phyloP scores from a whole-genome alignment of 2,888 invertebrate genomes.

The Physocephala rufipes region DNA sequence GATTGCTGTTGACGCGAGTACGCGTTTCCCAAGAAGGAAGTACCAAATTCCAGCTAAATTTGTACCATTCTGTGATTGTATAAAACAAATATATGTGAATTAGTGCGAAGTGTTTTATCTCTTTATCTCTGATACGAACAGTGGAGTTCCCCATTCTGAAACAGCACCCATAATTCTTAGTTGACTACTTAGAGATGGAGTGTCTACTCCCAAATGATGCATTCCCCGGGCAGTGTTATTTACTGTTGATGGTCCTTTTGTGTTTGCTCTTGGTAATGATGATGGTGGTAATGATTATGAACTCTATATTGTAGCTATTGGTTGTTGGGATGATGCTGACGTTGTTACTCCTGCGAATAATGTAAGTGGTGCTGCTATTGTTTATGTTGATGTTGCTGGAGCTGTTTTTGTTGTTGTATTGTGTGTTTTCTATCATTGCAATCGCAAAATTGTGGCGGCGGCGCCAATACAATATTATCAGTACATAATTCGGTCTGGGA shows the following conservation, averaged over 20 bases:
- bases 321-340: conserved; percentile 48
- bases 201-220: no score
- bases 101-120: no score
- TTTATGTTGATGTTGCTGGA: conserved; percentile 50
- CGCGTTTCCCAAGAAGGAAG: no score
- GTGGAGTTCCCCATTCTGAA: no score
- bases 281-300: conserved; percentile 49
- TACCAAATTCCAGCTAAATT: no score
- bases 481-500: conserved; percentile 58
- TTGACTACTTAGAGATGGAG: no score
- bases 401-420: conserved; percentile 52
- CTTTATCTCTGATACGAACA: no score
- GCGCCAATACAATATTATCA: conserved; percentile 77
- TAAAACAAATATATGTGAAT: no score
- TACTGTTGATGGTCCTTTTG: conserved; percentile 48
- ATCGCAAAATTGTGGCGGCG: conserved; percentile 92
- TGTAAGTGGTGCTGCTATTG: conserved; percentile 54
- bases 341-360: conserved; percentile 48
- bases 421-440: conserved; percentile 68
- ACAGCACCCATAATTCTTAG: no score
- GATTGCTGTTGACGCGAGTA: no score
- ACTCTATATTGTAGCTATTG: conserved; percentile 49
- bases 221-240: no score
- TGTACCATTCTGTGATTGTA: no score
- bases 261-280: conserved; percentile 37